Evolutionary conservation across 2,113 vertebrate genomes (phyloP).

Genomic region (Platysteira castanea): DNA sequence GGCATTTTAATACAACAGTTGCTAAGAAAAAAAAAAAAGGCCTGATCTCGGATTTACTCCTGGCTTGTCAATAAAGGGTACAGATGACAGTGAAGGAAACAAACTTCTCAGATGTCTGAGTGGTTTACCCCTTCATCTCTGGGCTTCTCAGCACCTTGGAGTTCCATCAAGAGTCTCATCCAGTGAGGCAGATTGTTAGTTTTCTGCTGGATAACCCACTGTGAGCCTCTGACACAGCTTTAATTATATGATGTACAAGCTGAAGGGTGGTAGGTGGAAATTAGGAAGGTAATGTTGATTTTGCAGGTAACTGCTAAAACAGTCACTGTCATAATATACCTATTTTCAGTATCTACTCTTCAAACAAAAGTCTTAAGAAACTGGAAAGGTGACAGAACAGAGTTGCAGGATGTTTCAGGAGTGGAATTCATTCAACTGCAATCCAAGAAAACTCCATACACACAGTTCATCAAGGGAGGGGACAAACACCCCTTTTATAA

Average conservation of each 20-base stretch:
- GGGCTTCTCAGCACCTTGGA: not conserved
- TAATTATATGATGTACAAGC: not conserved
- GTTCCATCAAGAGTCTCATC: not conserved
- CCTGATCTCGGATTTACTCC: rapidly evolving
- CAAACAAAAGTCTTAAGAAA: not conserved
- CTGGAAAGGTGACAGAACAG: not conserved
- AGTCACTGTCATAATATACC: not conserved
- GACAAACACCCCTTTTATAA: not conserved
- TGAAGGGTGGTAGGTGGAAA: not conserved
- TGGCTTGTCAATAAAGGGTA: not conserved
- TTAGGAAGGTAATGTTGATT: not conserved
- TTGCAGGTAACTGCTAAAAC: not conserved
- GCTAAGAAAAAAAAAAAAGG: not conserved
- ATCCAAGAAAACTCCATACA: not conserved
- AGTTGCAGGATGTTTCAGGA: not conserved
- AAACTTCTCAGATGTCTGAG: not conserved
- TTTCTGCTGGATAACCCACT: not conserved
- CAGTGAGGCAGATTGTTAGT: not conserved
- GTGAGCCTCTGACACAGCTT: not conserved
- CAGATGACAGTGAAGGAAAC: not conserved
- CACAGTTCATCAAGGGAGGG: not conserved
- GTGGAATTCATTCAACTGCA: not conserved
- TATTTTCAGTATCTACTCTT: not conserved
- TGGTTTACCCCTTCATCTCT: not conserved
- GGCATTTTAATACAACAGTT: not conserved